Evolutionary conservation across 2,797 vertebrate genomes (phyloP), one percentile per base, ranked within the genome.

Genomic region (Cyclopterus lumpus): DNA sequence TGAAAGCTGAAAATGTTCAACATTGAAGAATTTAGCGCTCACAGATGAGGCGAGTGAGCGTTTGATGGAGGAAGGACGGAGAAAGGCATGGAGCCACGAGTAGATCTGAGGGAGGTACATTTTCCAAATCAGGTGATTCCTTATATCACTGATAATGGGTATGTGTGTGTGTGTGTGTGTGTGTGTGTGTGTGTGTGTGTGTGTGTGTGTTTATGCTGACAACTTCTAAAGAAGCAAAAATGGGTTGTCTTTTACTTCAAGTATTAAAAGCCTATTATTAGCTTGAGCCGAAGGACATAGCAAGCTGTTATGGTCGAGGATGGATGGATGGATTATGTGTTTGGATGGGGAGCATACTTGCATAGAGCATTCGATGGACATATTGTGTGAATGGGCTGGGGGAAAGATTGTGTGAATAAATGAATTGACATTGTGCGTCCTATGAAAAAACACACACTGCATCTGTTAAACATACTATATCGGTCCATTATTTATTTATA

Each of bases 41-140:
- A 40, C 60, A 73, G 54, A 73, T 71, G 58, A 81, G 54, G 78
- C 55, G 49, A 79, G 48, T 3, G n/a, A 55, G 22, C 24, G 9
- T 62, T 46, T 48, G 61, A 75, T 22, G 34, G 22, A 53, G 44
- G 53, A 67, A 38, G 42, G 61, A 74, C 20, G 34, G 22, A 53
- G 44, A 53, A 67, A 38, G 38, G 76, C 79, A 30, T 5, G 11
- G 40, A 66, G 75, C 80, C 74, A 77, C 73, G 44, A 68, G 32
- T 32, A 38, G 53, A 71, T 87, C 86, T 72, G 74, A 40, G 54
- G 36, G 40, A 82, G 48, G 71, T 80, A 70, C 87, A 85, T 80
- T 83, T 75, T 82, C 89, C 58, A 85, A 87, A 86, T 81, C 82
- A 90, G 79, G 84, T 92, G 84, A 90, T 85, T 91, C 80, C 81